Base-by-base conservation (phyloP, 2,888 invertebrate genomes). In the Spodoptera littoralis region DNA sequence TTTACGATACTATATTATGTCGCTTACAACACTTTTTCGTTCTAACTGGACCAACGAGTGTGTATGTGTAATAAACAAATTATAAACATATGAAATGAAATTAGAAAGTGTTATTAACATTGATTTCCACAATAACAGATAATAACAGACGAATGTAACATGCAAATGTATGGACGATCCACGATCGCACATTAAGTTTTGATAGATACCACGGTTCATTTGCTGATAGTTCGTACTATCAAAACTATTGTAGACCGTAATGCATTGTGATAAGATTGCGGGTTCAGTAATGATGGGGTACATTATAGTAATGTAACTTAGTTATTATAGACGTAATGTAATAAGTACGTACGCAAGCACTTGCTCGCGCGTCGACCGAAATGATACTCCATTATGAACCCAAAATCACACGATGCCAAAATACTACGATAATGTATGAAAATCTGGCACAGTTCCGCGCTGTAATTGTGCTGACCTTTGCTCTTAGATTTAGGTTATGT, bases 381-480 rank as follows among this genome's bases (percentile, higher is more conserved):
- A 88, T 90, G 85, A 90, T 89, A 86, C 86, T 86, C 82, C 66
- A 83, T 88, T 87, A 89, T 84, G 83, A 84, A 86, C 82, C 82
- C 82, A 80, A 86, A 89, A 89, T 88, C 87, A 85, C 84, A 84
- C 76, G 77, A 78, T 76, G 82, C 83, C 83, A 82, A 82, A 84
- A 84, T 82, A 79, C 70, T 80, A 78, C 73, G 73, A 81, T 80
- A 83, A 81, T 79, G 77, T 80, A 81, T 73, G 73, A 77, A 81
- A 77, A 60, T 84, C 79, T 80, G 76, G 72, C 81, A 81, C 80
- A 79, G 79, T 83, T 81, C 73, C 77, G 73, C 76, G 27, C 75
- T 73, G 77, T 86, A 83, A 86, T 84, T 79, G 72, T 71, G 59
- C 66, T 65, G 73, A 88, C 90, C 88, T 90, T 87, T 89, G 88